Evolutionary conservation across 2,113 vertebrate genomes (phyloP).

Genomic region (Prionailurus viverrinus): DNA sequence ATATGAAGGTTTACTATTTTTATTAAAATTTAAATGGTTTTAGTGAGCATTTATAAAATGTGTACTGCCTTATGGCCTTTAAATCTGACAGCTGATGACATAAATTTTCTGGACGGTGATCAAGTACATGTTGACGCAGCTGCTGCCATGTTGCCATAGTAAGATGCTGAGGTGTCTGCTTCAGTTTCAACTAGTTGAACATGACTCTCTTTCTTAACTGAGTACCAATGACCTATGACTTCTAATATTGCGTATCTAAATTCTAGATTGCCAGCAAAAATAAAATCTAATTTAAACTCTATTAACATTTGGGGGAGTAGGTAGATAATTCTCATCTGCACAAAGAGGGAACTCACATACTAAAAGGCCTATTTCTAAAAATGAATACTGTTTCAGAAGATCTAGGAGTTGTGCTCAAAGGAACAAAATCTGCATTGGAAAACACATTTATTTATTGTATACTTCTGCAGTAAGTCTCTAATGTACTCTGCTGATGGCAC

Average conservation of each 20-base stretch:
- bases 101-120: slow-evolving; percentile 81
- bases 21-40: slow-evolving; percentile 80
- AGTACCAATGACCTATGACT: slow-evolving; percentile 72
- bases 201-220: slow-evolving; percentile 57
- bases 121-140: slow-evolving; percentile 82
- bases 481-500: neutral
- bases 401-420: slow-evolving; percentile 49
- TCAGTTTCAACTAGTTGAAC: slow-evolving; percentile 68
- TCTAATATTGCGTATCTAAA: slow-evolving; percentile 61
- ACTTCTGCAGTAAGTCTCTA: neutral
- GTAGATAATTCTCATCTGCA: slow-evolving; percentile 75
- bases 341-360: slow-evolving; percentile 61
- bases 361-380: slow-evolving; percentile 74
- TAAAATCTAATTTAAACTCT: slow-evolving; percentile 79
- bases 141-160: slow-evolving; percentile 80
- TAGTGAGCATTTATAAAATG: slow-evolving; percentile 82
- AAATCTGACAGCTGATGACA: slow-evolving; percentile 75
- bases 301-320: slow-evolving; percentile 74
- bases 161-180: slow-evolving; percentile 70
- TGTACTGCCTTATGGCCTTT: slow-evolving; percentile 66
- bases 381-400: slow-evolving; percentile 60
- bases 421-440: slow-evolving; percentile 58
- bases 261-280: slow-evolving; percentile 80
- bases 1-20: slow-evolving; percentile 78
- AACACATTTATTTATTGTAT: neutral